A percentile compares a stretch with the other conserved stretches of the same genome.
phyloP scores from a whole-genome alignment of 2,113 vertebrate species.

The Litocranius walleri region DNA sequence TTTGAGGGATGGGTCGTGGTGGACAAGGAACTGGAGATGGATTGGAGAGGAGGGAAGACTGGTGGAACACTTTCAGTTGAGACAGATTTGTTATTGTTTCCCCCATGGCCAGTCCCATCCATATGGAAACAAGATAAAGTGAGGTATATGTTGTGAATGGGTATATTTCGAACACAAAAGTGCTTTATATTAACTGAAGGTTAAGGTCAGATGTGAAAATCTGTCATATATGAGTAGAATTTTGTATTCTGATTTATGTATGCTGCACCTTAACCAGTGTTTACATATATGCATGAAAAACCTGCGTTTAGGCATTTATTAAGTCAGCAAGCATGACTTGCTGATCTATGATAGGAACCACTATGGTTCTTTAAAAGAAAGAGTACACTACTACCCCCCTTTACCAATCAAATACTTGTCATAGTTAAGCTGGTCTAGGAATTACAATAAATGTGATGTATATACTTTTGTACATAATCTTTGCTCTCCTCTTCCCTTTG shows the following conservation, averaged over 20 bases:
- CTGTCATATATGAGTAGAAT: background rate
- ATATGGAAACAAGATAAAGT: constrained; percentile 11
- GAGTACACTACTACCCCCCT: background rate
- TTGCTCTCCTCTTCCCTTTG: background rate
- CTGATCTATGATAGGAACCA: background rate
- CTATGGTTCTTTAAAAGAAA: background rate
- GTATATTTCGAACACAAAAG: constrained; percentile 11
- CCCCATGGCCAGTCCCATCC: background rate
- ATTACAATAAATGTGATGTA: background rate
- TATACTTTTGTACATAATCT: background rate
- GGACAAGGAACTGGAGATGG: background rate
- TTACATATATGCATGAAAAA: background rate
- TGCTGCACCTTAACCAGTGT: background rate
- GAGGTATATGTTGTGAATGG: background rate
- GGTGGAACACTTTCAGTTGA: background rate
- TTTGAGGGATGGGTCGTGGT: background rate
- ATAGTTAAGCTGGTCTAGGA: background rate
- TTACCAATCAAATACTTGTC: background rate
- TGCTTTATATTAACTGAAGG: background rate
- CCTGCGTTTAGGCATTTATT: background rate
- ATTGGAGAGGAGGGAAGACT: background rate
- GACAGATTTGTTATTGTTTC: background rate
- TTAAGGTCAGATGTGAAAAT: constrained; percentile 36
- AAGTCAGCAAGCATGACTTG: background rate
- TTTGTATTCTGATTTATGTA: constrained; percentile 25